phyloP scores from a whole-genome alignment of 1,140 invertebrate genomes.

The Elymnias hypermnestra region DNA sequence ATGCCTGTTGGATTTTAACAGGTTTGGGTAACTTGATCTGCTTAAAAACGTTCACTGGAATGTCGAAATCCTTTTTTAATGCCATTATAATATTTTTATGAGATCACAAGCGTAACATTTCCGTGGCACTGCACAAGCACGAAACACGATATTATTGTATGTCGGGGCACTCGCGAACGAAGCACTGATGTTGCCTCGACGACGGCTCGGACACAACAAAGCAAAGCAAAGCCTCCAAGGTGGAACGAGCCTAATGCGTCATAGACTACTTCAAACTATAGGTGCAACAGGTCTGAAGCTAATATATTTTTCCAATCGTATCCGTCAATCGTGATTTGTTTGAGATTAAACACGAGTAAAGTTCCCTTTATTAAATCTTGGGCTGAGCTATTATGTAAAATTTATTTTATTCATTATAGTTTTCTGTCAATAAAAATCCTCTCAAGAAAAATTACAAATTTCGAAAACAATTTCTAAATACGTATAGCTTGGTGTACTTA shows the following conservation, averaged over 20 bases:
- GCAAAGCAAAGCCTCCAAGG: conserved; percentile 36
- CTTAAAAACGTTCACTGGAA: conserved; percentile 60
- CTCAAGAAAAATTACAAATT: too few species aligned
- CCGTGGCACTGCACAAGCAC: conserved; percentile 46
- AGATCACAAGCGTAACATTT: conserved; percentile 49
- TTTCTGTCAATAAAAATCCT: too few species aligned
- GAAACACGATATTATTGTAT: conserved; percentile 29
- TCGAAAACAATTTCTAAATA: too few species aligned
- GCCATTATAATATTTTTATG: conserved; percentile 54
- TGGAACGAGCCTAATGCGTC: conserved; percentile 33
- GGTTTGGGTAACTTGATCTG: conserved; percentile 60
- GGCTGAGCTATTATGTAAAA: too few species aligned
- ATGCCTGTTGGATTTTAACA: conserved; percentile 57
- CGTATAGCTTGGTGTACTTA: too few species aligned
- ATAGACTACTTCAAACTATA: conserved; percentile 35
- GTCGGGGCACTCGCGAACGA: conserved; percentile 30
- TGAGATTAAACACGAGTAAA: too few species aligned
- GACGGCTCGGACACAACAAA: conserved; percentile 63
- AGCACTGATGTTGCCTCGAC: conserved; percentile 45
- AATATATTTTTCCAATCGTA: too few species aligned
- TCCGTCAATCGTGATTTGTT: too few species aligned
- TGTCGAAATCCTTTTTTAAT: conserved; percentile 68
- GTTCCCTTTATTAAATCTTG: too few species aligned
- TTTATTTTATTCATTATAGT: too few species aligned
- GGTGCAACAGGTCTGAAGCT: conserved; percentile 1